These are phyloP conservation scores for Gymnocephalus cernua DNA, from an alignment of 2,113 vertebrate species.

Conservation along the genomic window DNA sequence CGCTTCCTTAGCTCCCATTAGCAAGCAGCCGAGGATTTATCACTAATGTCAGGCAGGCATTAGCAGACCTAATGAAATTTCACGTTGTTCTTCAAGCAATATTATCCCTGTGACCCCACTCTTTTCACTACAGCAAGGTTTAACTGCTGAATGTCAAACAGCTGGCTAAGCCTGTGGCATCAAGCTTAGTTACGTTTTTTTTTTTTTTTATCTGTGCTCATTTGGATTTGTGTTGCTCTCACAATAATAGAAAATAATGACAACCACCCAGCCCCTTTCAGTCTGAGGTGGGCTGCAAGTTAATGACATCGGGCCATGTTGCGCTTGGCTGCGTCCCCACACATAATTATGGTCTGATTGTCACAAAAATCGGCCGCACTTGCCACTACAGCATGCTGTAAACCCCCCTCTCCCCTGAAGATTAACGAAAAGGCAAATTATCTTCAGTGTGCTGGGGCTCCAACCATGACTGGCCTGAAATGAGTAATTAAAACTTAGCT, in stretches of 20 bases:
- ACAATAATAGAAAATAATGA: conserved; percentile 85
- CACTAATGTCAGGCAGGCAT: conserved; percentile 77
- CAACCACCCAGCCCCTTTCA: conserved; percentile 65
- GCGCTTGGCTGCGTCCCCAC: conserved; percentile 77
- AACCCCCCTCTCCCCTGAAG: conserved; percentile 43
- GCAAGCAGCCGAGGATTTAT: conserved; percentile 75
- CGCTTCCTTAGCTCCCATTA: conserved; percentile 71
- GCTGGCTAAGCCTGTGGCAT: conserved; percentile 67
- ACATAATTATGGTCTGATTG: conserved; percentile 84
- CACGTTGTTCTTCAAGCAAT: conserved; percentile 77
- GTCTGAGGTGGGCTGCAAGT: conserved; percentile 75
- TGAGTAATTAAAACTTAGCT: conserved; percentile 82
- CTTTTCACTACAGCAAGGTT: conserved; percentile 72
- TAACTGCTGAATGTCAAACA: conserved; percentile 75
- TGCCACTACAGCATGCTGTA: conserved; percentile 50
- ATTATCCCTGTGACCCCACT: conserved; percentile 70
- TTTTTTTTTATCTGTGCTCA: conserved; percentile 59
- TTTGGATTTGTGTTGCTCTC: conserved; percentile 74
- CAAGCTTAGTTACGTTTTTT: conserved; percentile 56
- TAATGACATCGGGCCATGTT: conserved; percentile 81
- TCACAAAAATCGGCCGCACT: conserved; percentile 73
- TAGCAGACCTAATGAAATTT: conserved; percentile 81
- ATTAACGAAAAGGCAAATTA: conserved; percentile 76
- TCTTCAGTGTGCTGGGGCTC: conserved; percentile 69
- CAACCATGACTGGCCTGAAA: conserved; percentile 77